Base-by-base conservation (phyloP, 2,888 invertebrate species). In the Cephus nigrinus region DNA sequence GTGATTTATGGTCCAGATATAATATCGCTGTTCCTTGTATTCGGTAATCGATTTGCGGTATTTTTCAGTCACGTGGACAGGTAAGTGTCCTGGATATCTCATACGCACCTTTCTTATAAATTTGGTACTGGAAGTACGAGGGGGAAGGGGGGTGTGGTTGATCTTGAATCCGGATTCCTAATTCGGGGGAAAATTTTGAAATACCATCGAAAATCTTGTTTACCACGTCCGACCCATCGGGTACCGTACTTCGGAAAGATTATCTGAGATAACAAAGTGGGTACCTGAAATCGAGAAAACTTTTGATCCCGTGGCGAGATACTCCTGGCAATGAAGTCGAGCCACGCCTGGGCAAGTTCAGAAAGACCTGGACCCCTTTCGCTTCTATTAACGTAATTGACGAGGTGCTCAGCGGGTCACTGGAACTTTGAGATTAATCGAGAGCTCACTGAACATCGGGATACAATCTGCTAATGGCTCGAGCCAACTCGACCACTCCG, bases 401-500 rank as follows among this genome's bases (percentile, higher is more conserved):
- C 81, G 82, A 79, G 83, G 81, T 78, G 78, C 80, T 82, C 79
- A 76, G 81, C 83, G 81, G 85, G 84, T 87, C 82, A 82, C 79
- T 85, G 85, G 82, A 85, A 84, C 80, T 85, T 86, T 75, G 72
- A 82, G 81, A 83, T 85, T 83, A 83, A 84, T 83, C 82, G 83
- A 84, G 80, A 81, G 80, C 76, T 76, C 77, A 82, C 79, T 78
- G 77, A 80, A 84, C 81, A 82, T 84, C 80, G 81, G 84, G 86
- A 88, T 89, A 88, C 88, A 90, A 89, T 90, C 86, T 88, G 84
- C 90, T 90, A 90, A 90, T 90, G 90, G 89, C 81, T 82, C 82
- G 78, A 23, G 23, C 55, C 55, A 23, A 23, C 55, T 55, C 23
- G 55, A 23, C 55, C 55, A 55, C 55, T 55, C 23, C 9, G 55